phyloP scores from a whole-genome alignment of 2,113 vertebrate genomes.

The Rhinolophus ferrumequinum region DNA sequence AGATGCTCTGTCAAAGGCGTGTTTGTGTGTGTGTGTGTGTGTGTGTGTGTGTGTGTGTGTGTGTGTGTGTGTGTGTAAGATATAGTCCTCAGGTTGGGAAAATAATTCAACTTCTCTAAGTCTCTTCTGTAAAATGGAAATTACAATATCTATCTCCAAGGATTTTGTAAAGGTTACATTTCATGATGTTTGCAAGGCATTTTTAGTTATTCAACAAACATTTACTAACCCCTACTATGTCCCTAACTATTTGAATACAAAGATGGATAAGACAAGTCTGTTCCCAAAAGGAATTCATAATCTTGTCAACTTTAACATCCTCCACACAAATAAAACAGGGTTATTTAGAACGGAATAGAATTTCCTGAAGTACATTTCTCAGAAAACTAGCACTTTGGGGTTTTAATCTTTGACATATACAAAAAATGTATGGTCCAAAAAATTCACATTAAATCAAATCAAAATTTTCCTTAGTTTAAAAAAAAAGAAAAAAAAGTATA shows the following conservation, averaged over 20 bases:
- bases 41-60: not conserved
- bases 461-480: not conserved
- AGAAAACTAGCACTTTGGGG: constrained; percentile 14
- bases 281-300: constrained; percentile 22
- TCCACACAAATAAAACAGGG: not conserved
- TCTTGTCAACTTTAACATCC: not conserved
- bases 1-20: not conserved
- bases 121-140: constrained; percentile 47
- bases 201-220: constrained; percentile 20
- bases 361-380: constrained; percentile 9
- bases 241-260: not conserved
- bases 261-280: not conserved
- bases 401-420: constrained; percentile 6
- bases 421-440: not conserved
- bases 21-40: not conserved
- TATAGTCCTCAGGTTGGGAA: not conserved
- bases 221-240: not conserved
- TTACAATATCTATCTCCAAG: not conserved
- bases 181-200: not conserved
- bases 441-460: not conserved
- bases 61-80: not conserved
- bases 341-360: not conserved
- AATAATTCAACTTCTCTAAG: constrained; percentile 8
- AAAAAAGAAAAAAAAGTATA: not conserved
- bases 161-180: constrained; percentile 32